Base-by-base conservation (phyloP, 2,888 invertebrate genomes). In the Linnaemya tessellans region DNA sequence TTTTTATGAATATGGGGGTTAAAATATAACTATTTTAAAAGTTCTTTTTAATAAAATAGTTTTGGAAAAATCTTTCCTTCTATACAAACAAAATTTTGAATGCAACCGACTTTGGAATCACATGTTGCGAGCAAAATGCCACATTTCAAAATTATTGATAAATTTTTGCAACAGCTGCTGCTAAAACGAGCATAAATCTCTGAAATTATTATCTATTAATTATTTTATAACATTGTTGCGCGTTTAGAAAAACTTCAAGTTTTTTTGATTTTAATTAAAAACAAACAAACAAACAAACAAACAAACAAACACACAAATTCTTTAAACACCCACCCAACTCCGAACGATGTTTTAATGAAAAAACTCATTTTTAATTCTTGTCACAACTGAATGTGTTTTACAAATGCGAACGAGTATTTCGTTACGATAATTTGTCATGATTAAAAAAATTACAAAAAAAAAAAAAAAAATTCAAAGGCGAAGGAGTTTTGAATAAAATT, bases 261-360 rank as follows among this genome's bases (percentile, higher is more conserved):
- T 58, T 78, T 9, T 58, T 49, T 78, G 25, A 65, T 78, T 78
- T 68, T 30, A 78, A 78, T 78, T 78, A 68, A 60, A 78, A 67
- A 30, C 13, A 65, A 22, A 74, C 38, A 35, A 3, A 7, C 35
- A 78, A 67, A 30, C 13, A 65, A 22, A 74, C 38, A 78, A 67
- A 30, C 13, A 65, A 22, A 74, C 38, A n/a, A n/a, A n/a, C 38
- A 38, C 8, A 38, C n/a, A 64, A 62, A 64, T 51, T 51, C 43
- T 56, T 77, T 11, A 56, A 65, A 77, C 77, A 25, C 77, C 77
- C 46, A 65, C n/a, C n/a, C 77, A 65, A 77, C 56, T 43, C 4
- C 18, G 54, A 77, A 67, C 56, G 56, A 67, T 46, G 51, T 30
- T 46, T 20, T 25, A 67, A 56, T 65, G 54, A 22, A 51, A 54